Evolutionary conservation across 2,888 invertebrate species (phyloP), one percentile per base, ranked within the genome.

Genomic region (Lissonota sp.): DNA sequence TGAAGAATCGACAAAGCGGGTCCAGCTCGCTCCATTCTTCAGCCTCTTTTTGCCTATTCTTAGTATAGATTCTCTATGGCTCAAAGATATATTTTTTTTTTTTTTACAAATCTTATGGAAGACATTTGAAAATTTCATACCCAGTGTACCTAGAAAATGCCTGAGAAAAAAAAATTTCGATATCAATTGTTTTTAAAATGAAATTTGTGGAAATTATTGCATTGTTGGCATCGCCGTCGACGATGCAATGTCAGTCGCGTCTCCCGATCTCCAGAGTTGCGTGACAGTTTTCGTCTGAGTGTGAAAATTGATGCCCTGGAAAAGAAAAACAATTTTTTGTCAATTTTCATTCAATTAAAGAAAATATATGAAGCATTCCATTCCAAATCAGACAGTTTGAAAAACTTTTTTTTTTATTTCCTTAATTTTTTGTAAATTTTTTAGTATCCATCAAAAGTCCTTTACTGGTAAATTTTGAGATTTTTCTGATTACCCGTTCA

Each of bases 261-360:
- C 98, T 72, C 96, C 95, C 85, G 96, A 96, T 84, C 97, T 95
- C 99, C 99, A 99, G 90, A 97, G 94, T 87, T 99, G 98, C 0
- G 99, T 99, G 0, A 99, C 96, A 0, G 99, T 99, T 93, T 99
- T 99, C 79, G 98, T 95, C 93, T 99, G 99, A 0, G 99, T 99
- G 93, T 97, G 99, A 94, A 99, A 99, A 90, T 99, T 97, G 79
- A 99, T 93, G 8, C 99, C 99, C 95, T 98, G 95, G 55, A 92
- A 93, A 81, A 79, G 81, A 26, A 26, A 83, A 69, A 40, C 51
- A 67, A 64, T 26, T 26, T 26, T 26, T 26, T 26, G 1, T 26
- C 26, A 26, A 26, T 26, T 26, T 26, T 26, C 1, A 26, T 26
- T n/a, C n/a, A n/a, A n/a, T n/a, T n/a, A n/a, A n/a, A n/a, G n/a